Evolutionary conservation across 92 coral and sea anemone species (phyloP), one percentile per base, ranked within the genome.

Genomic region (Paragorgia papillata): DNA sequence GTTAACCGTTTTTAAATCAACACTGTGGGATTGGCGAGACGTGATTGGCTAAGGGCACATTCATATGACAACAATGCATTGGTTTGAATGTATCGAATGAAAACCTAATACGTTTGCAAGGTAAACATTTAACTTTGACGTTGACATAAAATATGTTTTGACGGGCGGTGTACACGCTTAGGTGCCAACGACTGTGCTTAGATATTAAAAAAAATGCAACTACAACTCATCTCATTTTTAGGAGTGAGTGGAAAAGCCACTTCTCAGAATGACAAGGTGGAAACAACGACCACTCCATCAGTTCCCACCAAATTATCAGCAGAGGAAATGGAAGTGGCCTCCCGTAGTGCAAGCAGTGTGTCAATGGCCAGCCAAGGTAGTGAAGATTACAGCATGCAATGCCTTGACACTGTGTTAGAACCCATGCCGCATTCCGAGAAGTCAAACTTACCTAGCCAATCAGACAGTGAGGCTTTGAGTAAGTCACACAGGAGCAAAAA

Each of bases 321-420:
- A 9, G 77, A 70, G 46, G 77, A 70, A 15, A 70, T 70, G 77
- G 77, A 70, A 0, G 41, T 70, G 9, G 77, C 61, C 0, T 70
- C 77, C 0, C 25, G 46, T 2, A 50, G 62, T 40, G 39, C 77
- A 5, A 48, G 77, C 33, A 53, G 63, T 51, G 56, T 70, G 24
- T 70, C 77, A 49, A 31, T 70, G 62, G 29, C 77, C 30, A 70
- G 75, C 53, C 75, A 68, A 29, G 27, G 17, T n/a, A 68, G 77
- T 3, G 77, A 70, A 10, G 77, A 70, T 33, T 33, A 50, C 57
- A 30, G 55, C 1, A 53, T 70, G 61, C 77, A 51, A 31, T 53
- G 46, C 1, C 17, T 27, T 44, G 75, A 44, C 35, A 19, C 30
- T 6, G 39, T 15, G 37, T 7, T 14, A 28, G 66, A 31, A 25